Evolutionary conservation across 2,113 vertebrate genomes (phyloP).

Genomic region (Zosterops borbonicus): DNA sequence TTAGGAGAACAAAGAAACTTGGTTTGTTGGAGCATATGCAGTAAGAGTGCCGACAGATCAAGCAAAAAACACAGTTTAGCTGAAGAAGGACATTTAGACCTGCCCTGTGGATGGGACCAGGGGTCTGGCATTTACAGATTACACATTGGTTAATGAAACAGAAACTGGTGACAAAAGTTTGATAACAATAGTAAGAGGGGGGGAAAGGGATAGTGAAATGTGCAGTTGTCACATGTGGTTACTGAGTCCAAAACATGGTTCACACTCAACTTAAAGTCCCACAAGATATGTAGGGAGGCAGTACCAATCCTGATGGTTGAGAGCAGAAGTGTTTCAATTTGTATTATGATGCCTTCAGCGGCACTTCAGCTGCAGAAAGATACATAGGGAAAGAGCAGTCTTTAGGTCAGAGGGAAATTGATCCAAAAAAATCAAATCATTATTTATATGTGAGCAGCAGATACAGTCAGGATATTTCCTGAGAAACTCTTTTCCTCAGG

Average conservation of each 20-base stretch:
- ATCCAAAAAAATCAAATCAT: not conserved
- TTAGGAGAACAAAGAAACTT: slow-evolving; percentile 61
- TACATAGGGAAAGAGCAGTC: not conserved
- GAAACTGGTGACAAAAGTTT: slow-evolving; percentile 28
- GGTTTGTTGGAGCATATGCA: slow-evolving; percentile 14
- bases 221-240: not conserved
- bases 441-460: not conserved
- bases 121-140: slow-evolving; percentile 45
- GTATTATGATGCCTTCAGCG: not conserved
- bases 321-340: not conserved
- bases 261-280: not conserved
- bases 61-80: slow-evolving; percentile 28
- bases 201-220: not conserved
- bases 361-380: not conserved
- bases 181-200: not conserved
- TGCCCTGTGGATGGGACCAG: not conserved
- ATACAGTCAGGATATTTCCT: not conserved
- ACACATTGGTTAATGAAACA: slow-evolving; percentile 37
- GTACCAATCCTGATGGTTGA: not conserved
- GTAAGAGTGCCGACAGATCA: slow-evolving; percentile 47
- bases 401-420: not conserved
- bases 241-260: not conserved
- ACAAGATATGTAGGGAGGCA: not conserved
- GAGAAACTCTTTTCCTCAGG: not conserved
- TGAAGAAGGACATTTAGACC: slow-evolving; percentile 19